phyloP scores from a whole-genome alignment of 2,888 invertebrate species.

The Philhelius pedissequus region DNA sequence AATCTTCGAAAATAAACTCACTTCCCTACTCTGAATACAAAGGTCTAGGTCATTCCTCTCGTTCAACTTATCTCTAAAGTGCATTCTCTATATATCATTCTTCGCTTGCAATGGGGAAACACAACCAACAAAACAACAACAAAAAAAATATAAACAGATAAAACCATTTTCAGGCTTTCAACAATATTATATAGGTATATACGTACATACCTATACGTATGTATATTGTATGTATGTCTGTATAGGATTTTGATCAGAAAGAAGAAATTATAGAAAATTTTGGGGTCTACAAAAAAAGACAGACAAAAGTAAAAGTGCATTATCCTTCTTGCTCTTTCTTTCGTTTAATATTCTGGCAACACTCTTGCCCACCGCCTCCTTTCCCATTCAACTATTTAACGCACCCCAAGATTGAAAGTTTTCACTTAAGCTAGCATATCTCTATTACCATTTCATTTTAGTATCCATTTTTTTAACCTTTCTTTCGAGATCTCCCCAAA shows the following conservation, averaged over 20 bases:
- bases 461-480: background rate
- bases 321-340: conserved; percentile 35
- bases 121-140: background rate
- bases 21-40: conserved; percentile 19
- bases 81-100: background rate
- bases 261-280: conserved; percentile 29
- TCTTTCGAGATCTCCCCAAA: conserved; percentile 24
- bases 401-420: conserved; percentile 64
- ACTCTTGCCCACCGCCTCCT: conserved; percentile 53
- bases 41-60: conserved; percentile 45
- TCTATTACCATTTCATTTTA: conserved; percentile 5
- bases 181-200: too few relatives aligned
- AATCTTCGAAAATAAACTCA: conserved; percentile 21
- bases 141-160: conserved; percentile 9
- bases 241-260: background rate
- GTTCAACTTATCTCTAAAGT: conserved; percentile 8
- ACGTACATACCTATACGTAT: too few relatives aligned
- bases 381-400: conserved; percentile 1
- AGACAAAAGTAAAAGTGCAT: conserved; percentile 59
- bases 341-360: conserved; percentile 35
- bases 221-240: background rate
- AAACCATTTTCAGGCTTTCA: background rate
- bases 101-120: background rate
- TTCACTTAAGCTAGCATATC: conserved; percentile 41
- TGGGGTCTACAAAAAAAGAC: conserved; percentile 24